phyloP scores from a whole-genome alignment of 2,797 vertebrate species.

The Pterois miles region DNA sequence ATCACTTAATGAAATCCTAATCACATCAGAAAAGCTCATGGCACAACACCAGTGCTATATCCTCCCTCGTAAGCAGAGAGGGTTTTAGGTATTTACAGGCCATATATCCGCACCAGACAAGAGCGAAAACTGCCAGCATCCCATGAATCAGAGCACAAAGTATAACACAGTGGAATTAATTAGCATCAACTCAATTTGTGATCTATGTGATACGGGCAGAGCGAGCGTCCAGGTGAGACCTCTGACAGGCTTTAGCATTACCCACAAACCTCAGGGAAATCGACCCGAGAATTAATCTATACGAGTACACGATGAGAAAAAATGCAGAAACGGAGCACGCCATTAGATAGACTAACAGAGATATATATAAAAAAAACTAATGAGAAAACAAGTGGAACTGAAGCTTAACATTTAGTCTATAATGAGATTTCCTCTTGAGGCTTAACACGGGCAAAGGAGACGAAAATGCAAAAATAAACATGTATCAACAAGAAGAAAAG shows the following conservation, averaged over 20 bases:
- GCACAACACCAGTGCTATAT: constrained; percentile 41
- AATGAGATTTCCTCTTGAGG: constrained; percentile 38
- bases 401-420: constrained; percentile 40
- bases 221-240: constrained; percentile 41
- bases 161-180: constrained; percentile 54
- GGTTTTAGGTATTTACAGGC: constrained; percentile 47
- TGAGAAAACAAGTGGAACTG: constrained; percentile 44
- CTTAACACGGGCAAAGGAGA: constrained; percentile 6
- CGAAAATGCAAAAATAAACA: constrained; percentile 34
- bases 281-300: constrained; percentile 59
- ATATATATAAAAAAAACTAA: constrained; percentile 18
- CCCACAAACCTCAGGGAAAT: constrained; percentile 58
- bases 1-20: constrained; percentile 53
- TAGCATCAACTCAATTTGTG: constrained; percentile 52
- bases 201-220: constrained; percentile 50
- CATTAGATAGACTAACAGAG: constrained; percentile 23
- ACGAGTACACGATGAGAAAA: constrained; percentile 36
- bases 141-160: constrained; percentile 19
- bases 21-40: constrained; percentile 45
- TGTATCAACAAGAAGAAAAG: constrained; percentile 1
- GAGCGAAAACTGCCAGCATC: constrained; percentile 32
- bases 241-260: constrained; percentile 50
- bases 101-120: constrained; percentile 29
- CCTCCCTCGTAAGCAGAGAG: constrained; percentile 30
- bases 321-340: constrained; percentile 26